phyloP scores from a whole-genome alignment of 2,888 invertebrate genomes.

The Nemapogon koenigi region DNA sequence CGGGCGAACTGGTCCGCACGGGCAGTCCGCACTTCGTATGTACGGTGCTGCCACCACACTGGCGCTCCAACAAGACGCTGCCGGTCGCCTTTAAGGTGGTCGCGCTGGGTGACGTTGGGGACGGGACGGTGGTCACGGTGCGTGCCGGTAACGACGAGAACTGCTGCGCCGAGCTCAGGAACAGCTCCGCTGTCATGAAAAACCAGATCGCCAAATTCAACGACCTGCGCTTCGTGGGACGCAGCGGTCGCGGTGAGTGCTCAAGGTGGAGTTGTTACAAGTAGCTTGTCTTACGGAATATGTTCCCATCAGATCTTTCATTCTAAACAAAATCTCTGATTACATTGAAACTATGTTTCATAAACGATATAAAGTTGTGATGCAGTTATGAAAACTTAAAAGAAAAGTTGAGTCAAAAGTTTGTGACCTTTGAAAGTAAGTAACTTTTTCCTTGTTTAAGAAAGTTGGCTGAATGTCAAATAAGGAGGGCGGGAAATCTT shows the following conservation, averaged over 20 bases:
- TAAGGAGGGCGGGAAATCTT: conserved; percentile 43
- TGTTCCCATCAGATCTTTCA: too few relatives aligned
- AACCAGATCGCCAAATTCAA: conserved; percentile 99
- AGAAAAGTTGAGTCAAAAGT: conserved; percentile 23
- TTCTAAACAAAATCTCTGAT: too few relatives aligned
- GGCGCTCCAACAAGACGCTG: conserved; percentile 98
- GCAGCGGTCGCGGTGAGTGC: conserved; percentile 96
- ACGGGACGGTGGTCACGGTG: conserved; percentile 95
- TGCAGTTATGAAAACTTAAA: too few relatives aligned
- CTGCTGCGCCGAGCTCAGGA: conserved; percentile 93
- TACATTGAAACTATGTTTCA: too few relatives aligned
- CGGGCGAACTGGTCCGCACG: conserved; percentile 91
- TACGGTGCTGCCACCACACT: conserved; percentile 93
- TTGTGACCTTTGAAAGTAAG: conserved; percentile 42
- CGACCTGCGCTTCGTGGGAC: conserved; percentile 96
- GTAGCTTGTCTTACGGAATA: too few relatives aligned
- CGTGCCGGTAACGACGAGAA: conserved; percentile 98
- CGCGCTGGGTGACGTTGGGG: conserved; percentile 91
- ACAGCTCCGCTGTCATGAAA: conserved; percentile 96
- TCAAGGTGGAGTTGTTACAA: conserved; percentile 50
- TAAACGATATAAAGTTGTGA: not conserved
- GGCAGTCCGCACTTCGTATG: conserved; percentile 95
- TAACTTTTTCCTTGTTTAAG: conserved; percentile 50
- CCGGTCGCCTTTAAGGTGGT: conserved; percentile 97
- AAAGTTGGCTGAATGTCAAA: conserved; percentile 49